phyloP scores from a whole-genome alignment of 2,797 vertebrate genomes.

The Gephyroberyx darwinii region DNA sequence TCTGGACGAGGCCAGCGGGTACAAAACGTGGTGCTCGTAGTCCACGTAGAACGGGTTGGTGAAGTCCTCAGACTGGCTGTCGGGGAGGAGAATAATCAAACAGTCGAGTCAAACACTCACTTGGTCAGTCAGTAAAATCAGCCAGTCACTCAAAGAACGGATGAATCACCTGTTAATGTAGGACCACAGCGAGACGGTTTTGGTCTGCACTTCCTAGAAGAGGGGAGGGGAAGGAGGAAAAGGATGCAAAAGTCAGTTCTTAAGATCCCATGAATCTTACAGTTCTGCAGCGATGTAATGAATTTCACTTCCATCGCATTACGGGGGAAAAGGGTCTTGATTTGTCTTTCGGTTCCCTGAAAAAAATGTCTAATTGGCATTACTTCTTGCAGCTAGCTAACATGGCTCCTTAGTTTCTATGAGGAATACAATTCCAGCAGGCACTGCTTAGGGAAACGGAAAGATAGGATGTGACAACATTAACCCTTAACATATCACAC shows the following conservation, averaged over 20 bases:
- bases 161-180: slow-evolving; percentile 85
- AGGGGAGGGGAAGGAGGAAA: neutral
- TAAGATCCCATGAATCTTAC: too few species aligned
- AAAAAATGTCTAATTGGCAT: neutral
- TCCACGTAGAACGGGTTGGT: slow-evolving; percentile 95
- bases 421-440: too few species aligned
- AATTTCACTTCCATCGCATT: too few species aligned
- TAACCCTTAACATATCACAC: too few species aligned
- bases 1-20: slow-evolving; percentile 90
- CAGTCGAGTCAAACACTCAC: neutral
- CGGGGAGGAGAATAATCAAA: neutral
- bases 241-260: neutral
- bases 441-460: too few species aligned
- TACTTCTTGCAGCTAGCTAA: too few species aligned
- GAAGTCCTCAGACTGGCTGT: slow-evolving; percentile 92
- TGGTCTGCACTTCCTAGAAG: slow-evolving; percentile 85
- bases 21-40: slow-evolving; percentile 92
- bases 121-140: neutral
- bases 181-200: slow-evolving; percentile 93
- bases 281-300: too few species aligned
- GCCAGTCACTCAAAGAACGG: neutral
- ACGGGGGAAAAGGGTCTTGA: too few species aligned
- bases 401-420: too few species aligned
- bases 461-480: too few species aligned
- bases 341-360: neutral